Evolutionary conservation across 2,797 vertebrate genomes (phyloP), one percentile per base, ranked within the genome.

Genomic region (Buceros bicornis): DNA sequence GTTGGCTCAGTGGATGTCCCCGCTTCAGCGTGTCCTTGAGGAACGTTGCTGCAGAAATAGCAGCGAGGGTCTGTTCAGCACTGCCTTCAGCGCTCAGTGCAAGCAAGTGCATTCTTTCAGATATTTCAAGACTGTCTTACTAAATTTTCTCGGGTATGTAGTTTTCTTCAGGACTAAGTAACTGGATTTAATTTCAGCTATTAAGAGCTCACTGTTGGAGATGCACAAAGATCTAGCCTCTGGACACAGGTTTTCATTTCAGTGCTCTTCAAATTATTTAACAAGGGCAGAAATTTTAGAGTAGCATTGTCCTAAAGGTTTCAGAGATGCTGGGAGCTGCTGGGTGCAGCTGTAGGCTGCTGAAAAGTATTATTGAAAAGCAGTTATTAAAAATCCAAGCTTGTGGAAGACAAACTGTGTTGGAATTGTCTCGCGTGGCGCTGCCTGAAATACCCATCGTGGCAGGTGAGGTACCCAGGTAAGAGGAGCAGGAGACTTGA

Each of bases 161-260:
- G 77, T 95, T 95, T 87, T 82, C 67, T 76, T 87, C 53, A 67
- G 58, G 78, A 33, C 60, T 87, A 74, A 94, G 86, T 83, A 50
- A 33, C 31, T 43, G 83, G 58, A 85, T 96, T 91, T 78, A 78
- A 95, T 96, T 93, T 85, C 16, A 16, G 50, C 79, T 91, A 25
- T 80, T 91, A 78, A 69, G 89, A 72, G 69, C 56, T 90, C 19
- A 5, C 86, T 81, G 79, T 57, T 74, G 79, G 84, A 62, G 85
- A 40, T 28, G 50, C 61, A 62, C 72, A 56, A 65, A 74, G 65
- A 89, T 74, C 65, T 31, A 54, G 53, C 94, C 79, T 57, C 76
- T 66, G 87, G 84, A 93, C 47, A 16, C 3, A 20, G 72, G 43
- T 83, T 92, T 95, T 88, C 11, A 5, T 92, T 87, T 82, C 19